A percentile compares a stretch with the other conserved stretches of the same genome.
Evolutionary conservation across 2,888 invertebrate species (phyloP).

Genomic region (Laspeyria flexula): DNA sequence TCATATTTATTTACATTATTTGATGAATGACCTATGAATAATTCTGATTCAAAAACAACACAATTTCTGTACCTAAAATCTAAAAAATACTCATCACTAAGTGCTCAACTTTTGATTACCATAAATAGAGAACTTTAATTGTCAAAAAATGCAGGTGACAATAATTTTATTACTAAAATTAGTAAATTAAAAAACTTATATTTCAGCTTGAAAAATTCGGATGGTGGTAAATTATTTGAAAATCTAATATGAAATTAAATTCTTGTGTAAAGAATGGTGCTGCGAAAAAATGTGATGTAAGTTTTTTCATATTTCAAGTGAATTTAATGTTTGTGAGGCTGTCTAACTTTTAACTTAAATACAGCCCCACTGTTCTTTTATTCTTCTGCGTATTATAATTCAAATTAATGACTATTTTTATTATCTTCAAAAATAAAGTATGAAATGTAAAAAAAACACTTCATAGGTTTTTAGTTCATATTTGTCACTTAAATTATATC

Average conservation of each 20-base stretch:
- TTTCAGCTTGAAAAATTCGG: constrained; percentile 22
- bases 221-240: constrained; percentile 1
- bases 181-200: constrained; percentile 17
- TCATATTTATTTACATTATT: too few relatives aligned
- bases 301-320: constrained; percentile 13
- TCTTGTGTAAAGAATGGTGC: constrained; percentile 13
- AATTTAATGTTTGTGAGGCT: too few relatives aligned
- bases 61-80: too few relatives aligned
- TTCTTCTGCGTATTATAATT: neutral
- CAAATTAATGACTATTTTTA: neutral
- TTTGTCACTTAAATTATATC: too few relatives aligned
- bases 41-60: too few relatives aligned
- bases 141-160: constrained; percentile 10
- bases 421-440: too few relatives aligned
- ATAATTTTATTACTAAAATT: constrained; percentile 18
- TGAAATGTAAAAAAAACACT: too few relatives aligned
- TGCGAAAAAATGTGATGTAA: constrained; percentile 40
- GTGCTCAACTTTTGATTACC: constrained; percentile 14
- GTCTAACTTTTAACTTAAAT: neutral
- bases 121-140: constrained; percentile 20
- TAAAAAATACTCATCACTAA: neutral
- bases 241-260: constrained; percentile 34
- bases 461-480: too few relatives aligned
- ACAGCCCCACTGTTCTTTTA: neutral
- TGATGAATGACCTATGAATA: too few relatives aligned